Evolutionary conservation across 2,888 invertebrate species (phyloP), one percentile per base, ranked within the genome.

Genomic region (Clivina fossor): DNA sequence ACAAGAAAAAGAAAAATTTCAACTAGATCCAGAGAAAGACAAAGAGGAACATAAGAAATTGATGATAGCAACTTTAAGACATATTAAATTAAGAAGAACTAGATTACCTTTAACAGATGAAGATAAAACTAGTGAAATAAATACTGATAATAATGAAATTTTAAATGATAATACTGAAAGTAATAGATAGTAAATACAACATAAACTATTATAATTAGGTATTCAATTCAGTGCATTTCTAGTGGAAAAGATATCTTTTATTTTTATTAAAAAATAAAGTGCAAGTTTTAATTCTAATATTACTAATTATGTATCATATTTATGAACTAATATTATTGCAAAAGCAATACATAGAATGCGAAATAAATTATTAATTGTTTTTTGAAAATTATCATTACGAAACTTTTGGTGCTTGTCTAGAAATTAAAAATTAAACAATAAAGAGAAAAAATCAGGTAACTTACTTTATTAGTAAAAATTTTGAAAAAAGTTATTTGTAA

Each of bases 51-150:
- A 66, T 44, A 62, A 59, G 41, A 54, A 59, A 51, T 61, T 61
- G 4, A 67, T 67, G 66, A 50, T 43, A 7, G 57, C 57, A 35
- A 58, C 61, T 32, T 60, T 63, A 47, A 53, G 57, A 33, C 41
- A 43, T 19, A 61, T 63, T 18, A 54, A 61, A 49, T 51, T 61
- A 19, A 59, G 61, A 46, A 57, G 54, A 58, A 46, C 49, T 2
- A 60, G 53, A 7, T 13, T 47, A 40, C 5, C 3, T 15, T 19
- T 30, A 30, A 47, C 24, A 8, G 22, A 51, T 20, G 24, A 43
- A 16, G 49, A 38, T 28, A 26, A 38, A 16, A 18, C 2, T 16
- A 20, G 32, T 33, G 35, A 41, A 33, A 32, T n/a, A 20, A 30
- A 18, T 19, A 13, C n/a, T 11, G 37, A 35, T 8, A 35, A 13